Conservation (phyloP, 2,797 vertebrate genomes). For the Melanotaenia trifasciata region DNA sequence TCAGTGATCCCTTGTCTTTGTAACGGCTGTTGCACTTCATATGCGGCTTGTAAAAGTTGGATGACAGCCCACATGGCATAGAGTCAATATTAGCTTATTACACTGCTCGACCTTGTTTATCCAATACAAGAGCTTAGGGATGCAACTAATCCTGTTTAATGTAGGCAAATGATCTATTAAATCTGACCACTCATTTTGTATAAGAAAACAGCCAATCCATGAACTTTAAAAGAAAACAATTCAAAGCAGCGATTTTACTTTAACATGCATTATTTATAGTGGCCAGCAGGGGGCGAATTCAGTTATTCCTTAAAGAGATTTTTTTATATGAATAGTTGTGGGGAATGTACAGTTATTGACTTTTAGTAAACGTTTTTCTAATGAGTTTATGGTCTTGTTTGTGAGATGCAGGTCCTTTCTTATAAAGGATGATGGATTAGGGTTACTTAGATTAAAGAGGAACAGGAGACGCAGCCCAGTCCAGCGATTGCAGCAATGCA, state of each 20-base stretch:
- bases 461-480: too few relatives aligned
- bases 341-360: background rate
- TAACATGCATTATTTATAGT: background rate
- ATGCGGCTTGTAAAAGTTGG: constrained; percentile 55
- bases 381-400: background rate
- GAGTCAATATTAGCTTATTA: constrained; percentile 36
- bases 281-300: too few relatives aligned
- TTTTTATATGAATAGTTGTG: too few relatives aligned
- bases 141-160: background rate
- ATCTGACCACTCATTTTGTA: too few relatives aligned
- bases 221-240: too few relatives aligned
- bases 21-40: constrained; percentile 23
- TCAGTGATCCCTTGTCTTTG: constrained; percentile 39
- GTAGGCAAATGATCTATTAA: background rate
- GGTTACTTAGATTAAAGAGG: too few relatives aligned
- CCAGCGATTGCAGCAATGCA: too few relatives aligned
- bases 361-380: background rate
- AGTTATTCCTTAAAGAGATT: too few relatives aligned
- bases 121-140: background rate
- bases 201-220: too few relatives aligned
- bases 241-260: background rate
- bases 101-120: constrained; percentile 20
- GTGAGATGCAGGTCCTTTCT: too few relatives aligned
- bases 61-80: constrained; percentile 41
- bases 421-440: too few relatives aligned